Percentiles rank a stretch among this genome's conserved stretches.
phyloP scores from a whole-genome alignment of 30 jellyfish, hydroid and myxozoan species.

The Nemopilema nomurai region DNA sequence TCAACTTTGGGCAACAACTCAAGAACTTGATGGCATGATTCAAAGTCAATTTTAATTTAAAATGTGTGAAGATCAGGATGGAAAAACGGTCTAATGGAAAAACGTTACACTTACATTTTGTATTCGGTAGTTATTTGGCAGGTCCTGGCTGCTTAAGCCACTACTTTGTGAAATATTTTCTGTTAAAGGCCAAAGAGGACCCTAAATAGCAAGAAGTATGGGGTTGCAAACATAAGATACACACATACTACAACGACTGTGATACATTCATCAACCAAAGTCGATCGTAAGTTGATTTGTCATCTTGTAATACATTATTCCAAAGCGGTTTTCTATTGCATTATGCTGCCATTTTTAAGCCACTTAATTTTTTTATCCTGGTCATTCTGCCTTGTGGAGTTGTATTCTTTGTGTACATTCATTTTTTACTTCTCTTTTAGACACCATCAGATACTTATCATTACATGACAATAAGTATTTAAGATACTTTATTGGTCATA shows the following conservation, averaged over 20 bases:
- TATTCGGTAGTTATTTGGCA: too few relatives aligned
- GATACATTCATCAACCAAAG: constrained; percentile 93
- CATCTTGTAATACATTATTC: too few relatives aligned
- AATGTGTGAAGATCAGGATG: too few relatives aligned
- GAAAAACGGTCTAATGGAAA: too few relatives aligned
- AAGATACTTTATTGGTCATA: constrained; percentile 90
- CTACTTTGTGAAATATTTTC: not conserved
- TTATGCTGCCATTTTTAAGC: not conserved
- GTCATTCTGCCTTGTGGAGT: not conserved
- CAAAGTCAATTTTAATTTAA: too few relatives aligned
- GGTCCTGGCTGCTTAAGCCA: not conserved
- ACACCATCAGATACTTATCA: constrained; percentile 89
- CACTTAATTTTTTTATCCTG: too few relatives aligned
- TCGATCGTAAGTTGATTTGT: constrained; percentile 91
- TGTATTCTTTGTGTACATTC: not conserved
- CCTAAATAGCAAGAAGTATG: constrained; percentile 86
- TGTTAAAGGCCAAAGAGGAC: constrained; percentile 79
- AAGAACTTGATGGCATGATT: too few relatives aligned
- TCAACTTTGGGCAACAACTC: too few relatives aligned
- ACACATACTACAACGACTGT: constrained; percentile 92
- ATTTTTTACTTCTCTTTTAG: constrained; percentile 30
- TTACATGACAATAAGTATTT: constrained; percentile 90
- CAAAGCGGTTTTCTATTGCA: too few relatives aligned
- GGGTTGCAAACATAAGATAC: constrained; percentile 83
- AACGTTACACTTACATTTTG: too few relatives aligned